A percentile compares a stretch with the other conserved stretches of the same genome.
phyloP scores from a whole-genome alignment of 2,113 vertebrate genomes.

The Carassius gibelio region DNA sequence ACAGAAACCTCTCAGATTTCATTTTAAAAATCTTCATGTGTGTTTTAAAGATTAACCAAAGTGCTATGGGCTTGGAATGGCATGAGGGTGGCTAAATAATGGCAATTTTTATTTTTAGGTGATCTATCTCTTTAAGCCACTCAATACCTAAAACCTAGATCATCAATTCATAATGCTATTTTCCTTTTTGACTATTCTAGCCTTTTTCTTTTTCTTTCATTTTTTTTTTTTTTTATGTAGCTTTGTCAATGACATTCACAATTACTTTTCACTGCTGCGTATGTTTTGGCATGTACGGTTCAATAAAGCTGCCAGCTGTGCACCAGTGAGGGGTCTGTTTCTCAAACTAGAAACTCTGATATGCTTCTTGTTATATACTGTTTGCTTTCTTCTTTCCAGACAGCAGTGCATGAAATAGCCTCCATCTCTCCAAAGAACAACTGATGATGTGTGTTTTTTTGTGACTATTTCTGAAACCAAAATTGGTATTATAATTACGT shows the following conservation, averaged over 20 bases:
- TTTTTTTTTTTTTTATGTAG: neutral
- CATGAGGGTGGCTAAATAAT: neutral
- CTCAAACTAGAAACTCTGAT: slow-evolving; percentile 7
- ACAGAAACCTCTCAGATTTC: neutral
- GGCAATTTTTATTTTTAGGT: neutral
- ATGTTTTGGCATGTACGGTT: slow-evolving; percentile 15
- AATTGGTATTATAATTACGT: neutral
- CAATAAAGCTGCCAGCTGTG: neutral
- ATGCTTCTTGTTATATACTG: neutral
- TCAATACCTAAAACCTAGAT: neutral
- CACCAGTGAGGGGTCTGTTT: neutral
- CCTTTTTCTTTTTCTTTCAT: neutral
- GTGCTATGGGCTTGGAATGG: neutral
- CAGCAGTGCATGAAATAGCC: neutral
- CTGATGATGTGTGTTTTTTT: neutral
- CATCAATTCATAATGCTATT: neutral
- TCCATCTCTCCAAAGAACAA: neutral
- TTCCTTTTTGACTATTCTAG: neutral
- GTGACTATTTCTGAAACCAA: neutral
- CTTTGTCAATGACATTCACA: neutral
- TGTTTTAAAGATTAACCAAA: neutral
- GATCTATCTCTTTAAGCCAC: neutral
- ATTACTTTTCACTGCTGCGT: neutral
- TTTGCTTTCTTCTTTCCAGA: slow-evolving; percentile 13
- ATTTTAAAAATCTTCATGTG: neutral